Base-by-base conservation (phyloP, 2,797 vertebrate species). In the Falco novaeseelandiae region DNA sequence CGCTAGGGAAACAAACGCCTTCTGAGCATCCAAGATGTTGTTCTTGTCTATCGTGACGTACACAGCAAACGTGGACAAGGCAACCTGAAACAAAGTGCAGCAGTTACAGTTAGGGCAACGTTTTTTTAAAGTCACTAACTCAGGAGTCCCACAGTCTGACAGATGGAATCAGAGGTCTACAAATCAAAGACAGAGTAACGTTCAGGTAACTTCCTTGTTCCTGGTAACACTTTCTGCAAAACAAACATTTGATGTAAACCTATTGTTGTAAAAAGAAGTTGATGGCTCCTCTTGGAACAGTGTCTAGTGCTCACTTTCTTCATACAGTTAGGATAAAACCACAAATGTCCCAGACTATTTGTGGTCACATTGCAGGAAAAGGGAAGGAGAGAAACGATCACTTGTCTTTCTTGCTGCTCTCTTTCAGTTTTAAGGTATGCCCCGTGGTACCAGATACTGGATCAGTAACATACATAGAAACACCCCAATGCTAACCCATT, bases 1-100 rank as follows among this genome's bases (percentile, higher is more conserved):
- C 0, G 99, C 99, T 97, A 99, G 98, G 3, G 99, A 99, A 89
- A 99, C 99, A 91, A 99, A 99, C 26, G 99, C 99, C 83, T 99
- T 99, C 98, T 99, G 98, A 36, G 99, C 99, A 72, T 99, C 99
- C 98, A 99, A 97, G 91, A 99, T 89, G 2, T 99, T 99, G 26
- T 96, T 98, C 86, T 98, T 87, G 69, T 99, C 98, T 29, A 98
- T 87, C 34, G 94, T 98, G 21, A 99, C 98, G 2, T 99, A 99
- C 83, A 99, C 99, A 8, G 99, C 98, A 93, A 99, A 99, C 49
- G 99, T 99, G 66, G 99, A 96, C 83, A 99, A 98, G 2, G 99
- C 99, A 46, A 99, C 99, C 99, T 99, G 99, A 99, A 95, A 95
- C 15, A 54, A 58, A 89, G 42, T 1, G 12, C 0, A 77, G 83